Evolutionary conservation across 1,140 invertebrate genomes (phyloP).

Genomic region (Hylaeus anthracinus): DNA sequence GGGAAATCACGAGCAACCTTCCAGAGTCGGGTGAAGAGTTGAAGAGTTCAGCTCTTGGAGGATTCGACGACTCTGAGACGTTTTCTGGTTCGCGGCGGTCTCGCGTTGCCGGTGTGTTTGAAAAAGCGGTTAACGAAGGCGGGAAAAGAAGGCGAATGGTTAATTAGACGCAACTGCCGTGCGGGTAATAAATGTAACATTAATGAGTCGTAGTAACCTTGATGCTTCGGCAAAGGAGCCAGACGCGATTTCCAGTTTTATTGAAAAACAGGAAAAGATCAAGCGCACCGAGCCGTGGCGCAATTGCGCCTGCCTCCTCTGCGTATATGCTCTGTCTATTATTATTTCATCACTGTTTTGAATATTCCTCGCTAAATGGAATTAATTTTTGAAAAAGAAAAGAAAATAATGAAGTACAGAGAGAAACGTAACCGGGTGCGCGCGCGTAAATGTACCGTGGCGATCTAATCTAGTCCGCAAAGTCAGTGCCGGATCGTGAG

Average conservation of each 20-base stretch:
- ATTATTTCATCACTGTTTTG: constrained; percentile 55
- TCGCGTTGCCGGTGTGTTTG: neutral
- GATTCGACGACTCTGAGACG: too few species aligned
- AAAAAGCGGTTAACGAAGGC: constrained; percentile 41
- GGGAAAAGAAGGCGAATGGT: constrained; percentile 42
- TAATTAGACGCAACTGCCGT: constrained; percentile 36
- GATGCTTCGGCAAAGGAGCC: constrained; percentile 30
- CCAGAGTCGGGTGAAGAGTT: too few species aligned
- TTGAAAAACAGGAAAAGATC: constrained; percentile 55
- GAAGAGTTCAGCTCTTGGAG: too few species aligned
- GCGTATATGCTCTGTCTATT: constrained; percentile 35
- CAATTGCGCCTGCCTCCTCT: constrained; percentile 36
- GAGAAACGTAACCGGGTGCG: constrained; percentile 43
- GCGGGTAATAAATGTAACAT: constrained; percentile 59
- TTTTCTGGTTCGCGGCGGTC: too few species aligned
- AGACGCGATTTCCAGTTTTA: constrained; percentile 47
- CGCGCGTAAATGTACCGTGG: constrained; percentile 62
- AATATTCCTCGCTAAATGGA: constrained; percentile 60
- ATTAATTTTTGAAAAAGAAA: constrained; percentile 49
- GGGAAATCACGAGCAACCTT: too few species aligned
- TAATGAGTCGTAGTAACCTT: constrained; percentile 57
- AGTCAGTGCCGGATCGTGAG: constrained; percentile 64
- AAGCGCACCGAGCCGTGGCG: constrained; percentile 50
- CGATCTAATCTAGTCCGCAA: constrained; percentile 65
- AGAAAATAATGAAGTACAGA: constrained; percentile 55